These are phyloP conservation scores for Lithosia quadra DNA, from an alignment of 2,888 invertebrate species.

Conservation along the genomic window DNA sequence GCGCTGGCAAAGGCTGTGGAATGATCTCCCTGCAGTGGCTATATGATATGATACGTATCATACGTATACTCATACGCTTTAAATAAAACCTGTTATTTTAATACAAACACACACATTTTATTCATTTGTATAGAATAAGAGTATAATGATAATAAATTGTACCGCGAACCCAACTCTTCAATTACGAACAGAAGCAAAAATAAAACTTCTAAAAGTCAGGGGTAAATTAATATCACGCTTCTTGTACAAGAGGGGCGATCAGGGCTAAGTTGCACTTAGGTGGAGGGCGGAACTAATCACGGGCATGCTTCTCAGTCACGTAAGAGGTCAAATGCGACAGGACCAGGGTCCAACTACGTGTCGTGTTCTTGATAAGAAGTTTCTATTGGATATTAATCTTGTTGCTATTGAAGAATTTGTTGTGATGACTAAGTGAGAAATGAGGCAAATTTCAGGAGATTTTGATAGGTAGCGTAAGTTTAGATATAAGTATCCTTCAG, in stretches of 20 bases:
- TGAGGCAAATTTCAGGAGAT: not conserved
- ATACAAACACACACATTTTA: no score
- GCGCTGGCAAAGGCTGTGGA: no score
- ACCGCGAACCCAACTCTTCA: not conserved
- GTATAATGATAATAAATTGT: not conserved
- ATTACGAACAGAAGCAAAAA: conserved; percentile 5
- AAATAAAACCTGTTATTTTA: no score
- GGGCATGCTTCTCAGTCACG: conserved; percentile 58
- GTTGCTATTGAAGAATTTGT: not conserved
- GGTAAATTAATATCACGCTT: conserved; percentile 46
- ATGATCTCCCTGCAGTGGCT: no score
- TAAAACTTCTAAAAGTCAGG: not conserved
- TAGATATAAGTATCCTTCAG: no score
- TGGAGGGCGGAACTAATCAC: conserved; percentile 52
- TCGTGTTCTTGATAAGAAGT: conserved; percentile 6
- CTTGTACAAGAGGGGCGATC: conserved; percentile 40
- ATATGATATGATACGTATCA: no score
- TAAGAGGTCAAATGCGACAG: conserved; percentile 42
- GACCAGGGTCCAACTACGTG: conserved; percentile 40
- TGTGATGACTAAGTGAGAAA: not conserved
- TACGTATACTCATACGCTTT: no score
- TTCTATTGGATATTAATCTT: conserved; percentile 27
- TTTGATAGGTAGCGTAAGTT: no score
- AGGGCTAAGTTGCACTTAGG: conserved; percentile 47
- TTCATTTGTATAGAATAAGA: not conserved